These are phyloP conservation scores for Chrysocyon brachyurus DNA, from an alignment of 2,797 vertebrate species.

Conservation along the genomic window DNA sequence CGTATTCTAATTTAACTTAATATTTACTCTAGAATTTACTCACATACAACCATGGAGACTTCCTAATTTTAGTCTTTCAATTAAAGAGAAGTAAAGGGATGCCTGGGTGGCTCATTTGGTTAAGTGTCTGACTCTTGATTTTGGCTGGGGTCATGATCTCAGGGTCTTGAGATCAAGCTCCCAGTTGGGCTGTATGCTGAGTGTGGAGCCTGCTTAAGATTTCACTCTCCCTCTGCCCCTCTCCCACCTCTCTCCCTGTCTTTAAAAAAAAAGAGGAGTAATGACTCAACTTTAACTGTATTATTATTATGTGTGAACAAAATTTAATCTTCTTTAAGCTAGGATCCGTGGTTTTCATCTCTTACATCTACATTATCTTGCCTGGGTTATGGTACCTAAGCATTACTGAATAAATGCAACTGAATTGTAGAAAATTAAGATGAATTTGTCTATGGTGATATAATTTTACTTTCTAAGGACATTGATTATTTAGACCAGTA, in stretches of 20 bases:
- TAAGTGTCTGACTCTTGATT: background rate
- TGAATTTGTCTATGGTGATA: background rate
- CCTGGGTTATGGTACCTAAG: background rate
- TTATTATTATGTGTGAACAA: background rate
- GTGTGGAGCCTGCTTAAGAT: background rate
- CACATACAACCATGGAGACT: background rate
- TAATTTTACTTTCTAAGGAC: background rate
- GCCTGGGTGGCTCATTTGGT: background rate
- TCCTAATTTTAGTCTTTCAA: background rate
- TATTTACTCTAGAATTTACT: background rate
- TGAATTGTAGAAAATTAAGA: background rate
- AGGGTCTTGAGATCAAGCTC: background rate
- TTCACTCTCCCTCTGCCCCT: background rate
- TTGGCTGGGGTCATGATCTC: background rate
- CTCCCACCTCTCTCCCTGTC: background rate
- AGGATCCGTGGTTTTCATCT: background rate
- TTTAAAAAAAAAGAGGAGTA: background rate
- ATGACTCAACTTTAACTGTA: background rate
- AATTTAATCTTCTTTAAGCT: background rate
- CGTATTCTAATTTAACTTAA: background rate
- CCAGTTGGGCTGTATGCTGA: background rate
- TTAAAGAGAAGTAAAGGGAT: background rate
- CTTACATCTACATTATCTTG: background rate
- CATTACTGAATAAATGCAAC: slow-evolving; percentile 2
- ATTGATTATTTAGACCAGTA: background rate